Evolutionary conservation across 2,113 vertebrate genomes (phyloP).

Genomic region (Scopus umbretta): DNA sequence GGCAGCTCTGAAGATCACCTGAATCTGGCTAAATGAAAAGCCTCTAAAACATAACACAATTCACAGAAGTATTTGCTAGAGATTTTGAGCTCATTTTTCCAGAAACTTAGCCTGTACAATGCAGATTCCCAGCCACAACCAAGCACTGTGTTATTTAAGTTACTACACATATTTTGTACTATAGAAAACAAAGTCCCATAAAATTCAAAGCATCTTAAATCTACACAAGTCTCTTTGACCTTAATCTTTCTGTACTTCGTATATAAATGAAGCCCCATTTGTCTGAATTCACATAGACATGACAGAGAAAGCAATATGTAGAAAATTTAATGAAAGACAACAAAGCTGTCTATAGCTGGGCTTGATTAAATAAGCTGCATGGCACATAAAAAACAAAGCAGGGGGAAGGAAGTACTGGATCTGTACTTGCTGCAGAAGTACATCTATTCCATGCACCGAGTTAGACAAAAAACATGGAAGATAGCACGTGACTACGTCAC

Average conservation of each 20-base stretch:
- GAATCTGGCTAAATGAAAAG: background rate
- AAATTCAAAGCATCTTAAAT: background rate
- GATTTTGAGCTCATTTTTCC: background rate
- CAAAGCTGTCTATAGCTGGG: background rate
- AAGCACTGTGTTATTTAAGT: background rate
- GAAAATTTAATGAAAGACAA: background rate
- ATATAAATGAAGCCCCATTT: background rate
- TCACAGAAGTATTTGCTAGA: background rate
- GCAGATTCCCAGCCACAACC: rapidly evolving
- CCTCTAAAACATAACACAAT: background rate
- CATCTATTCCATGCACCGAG: background rate
- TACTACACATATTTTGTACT: background rate
- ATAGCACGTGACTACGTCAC: background rate
- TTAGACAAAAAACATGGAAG: background rate
- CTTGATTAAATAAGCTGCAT: background rate
- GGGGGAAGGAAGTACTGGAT: background rate
- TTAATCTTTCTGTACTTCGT: background rate
- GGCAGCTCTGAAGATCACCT: background rate
- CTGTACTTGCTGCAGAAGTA: background rate
- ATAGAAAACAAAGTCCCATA: background rate
- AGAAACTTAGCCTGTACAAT: background rate
- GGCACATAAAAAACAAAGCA: background rate
- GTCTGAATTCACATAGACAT: background rate
- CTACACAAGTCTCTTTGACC: background rate
- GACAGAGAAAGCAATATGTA: background rate